Evolutionary conservation across 2,797 vertebrate genomes (phyloP).

Genomic region (Cossypha caffra): DNA sequence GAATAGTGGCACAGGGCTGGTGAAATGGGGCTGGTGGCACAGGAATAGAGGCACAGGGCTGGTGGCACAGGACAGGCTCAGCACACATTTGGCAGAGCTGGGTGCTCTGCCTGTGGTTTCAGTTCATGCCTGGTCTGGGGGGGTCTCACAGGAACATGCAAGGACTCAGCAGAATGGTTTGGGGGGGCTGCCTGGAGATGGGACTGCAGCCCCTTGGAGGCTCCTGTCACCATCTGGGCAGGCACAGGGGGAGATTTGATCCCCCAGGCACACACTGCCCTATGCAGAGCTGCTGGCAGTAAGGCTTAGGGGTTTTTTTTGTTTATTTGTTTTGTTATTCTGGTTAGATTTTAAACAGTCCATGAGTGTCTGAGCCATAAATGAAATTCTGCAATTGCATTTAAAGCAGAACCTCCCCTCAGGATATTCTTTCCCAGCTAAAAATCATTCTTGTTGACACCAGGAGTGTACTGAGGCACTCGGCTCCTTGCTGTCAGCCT

Average conservation of each 20-base stretch:
- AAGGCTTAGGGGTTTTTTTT: accelerated
- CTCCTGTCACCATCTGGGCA: neutral
- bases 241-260: neutral
- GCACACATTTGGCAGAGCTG: accelerated
- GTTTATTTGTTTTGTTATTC: neutral
- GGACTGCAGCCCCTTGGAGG: neutral
- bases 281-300: neutral
- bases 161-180: neutral
- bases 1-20: too few species aligned
- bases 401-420: neutral
- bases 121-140: accelerated
- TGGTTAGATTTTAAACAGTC: neutral
- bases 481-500: neutral
- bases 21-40: neutral
- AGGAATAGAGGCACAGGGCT: too few species aligned
- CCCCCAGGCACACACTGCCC: neutral
- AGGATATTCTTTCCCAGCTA: neutral
- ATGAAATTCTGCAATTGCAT: neutral
- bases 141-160: accelerated
- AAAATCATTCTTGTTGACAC: neutral
- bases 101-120: neutral
- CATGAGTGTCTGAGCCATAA: neutral
- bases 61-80: neutral
- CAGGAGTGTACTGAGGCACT: neutral
- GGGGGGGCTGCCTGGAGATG: neutral